Evolutionary conservation across 2,797 vertebrate genomes (phyloP).

Genomic region (Florisuga fusca): DNA sequence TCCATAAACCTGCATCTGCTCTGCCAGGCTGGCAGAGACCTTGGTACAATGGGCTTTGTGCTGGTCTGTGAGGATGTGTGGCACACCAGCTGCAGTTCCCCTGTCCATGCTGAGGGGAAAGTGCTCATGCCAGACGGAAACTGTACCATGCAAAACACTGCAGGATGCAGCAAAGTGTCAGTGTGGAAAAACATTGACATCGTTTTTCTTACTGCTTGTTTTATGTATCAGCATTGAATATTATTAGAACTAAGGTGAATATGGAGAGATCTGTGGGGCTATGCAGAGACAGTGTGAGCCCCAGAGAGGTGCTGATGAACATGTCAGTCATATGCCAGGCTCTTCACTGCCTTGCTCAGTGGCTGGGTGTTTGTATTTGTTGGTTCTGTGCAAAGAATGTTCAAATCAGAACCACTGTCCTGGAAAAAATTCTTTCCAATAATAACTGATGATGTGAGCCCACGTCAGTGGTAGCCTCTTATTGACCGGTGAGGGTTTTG

Average conservation of each 20-base stretch:
- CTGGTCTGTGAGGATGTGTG: neutral
- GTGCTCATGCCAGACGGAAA: too few relatives aligned
- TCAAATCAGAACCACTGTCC: constrained; percentile 19
- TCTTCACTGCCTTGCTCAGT: neutral
- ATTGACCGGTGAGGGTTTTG: constrained; percentile 43
- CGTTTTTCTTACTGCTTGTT: neutral
- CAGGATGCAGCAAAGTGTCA: neutral
- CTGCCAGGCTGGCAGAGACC: rapidly evolving
- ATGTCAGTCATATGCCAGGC: neutral
- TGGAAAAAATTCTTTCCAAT: neutral
- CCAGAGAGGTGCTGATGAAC: neutral
- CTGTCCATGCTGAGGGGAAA: rapidly evolving
- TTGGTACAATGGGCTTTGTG: rapidly evolving
- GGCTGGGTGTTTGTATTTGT: neutral
- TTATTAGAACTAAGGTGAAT: neutral
- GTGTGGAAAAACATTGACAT: neutral
- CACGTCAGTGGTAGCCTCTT: constrained; percentile 30
- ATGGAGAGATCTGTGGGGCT: neutral
- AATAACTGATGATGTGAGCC: constrained; percentile 37
- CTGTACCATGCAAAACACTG: neutral
- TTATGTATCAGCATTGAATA: neutral
- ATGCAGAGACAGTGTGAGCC: neutral
- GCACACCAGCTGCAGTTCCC: rapidly evolving
- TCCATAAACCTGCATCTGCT: neutral
- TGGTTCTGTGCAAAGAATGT: constrained; percentile 19